Conservation (phyloP, 2,797 vertebrate genomes). For the Galago senegalensis region DNA sequence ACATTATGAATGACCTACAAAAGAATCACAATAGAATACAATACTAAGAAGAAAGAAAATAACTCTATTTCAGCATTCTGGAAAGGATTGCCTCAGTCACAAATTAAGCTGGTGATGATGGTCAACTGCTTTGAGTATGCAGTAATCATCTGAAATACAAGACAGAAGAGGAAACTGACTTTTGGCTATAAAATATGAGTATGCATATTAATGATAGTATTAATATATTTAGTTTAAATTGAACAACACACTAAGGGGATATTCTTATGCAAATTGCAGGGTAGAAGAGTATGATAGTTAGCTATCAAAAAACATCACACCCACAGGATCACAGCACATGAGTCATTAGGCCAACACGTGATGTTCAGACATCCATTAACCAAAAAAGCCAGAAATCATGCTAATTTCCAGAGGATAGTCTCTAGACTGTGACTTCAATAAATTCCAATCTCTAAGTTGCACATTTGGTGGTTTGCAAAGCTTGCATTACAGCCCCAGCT, state of each 20-base stretch:
- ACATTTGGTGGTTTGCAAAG: not conserved
- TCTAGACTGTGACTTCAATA: not conserved
- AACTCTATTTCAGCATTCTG: not conserved
- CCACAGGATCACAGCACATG: rapidly evolving
- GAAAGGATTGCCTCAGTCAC: not conserved
- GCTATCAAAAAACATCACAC: not conserved
- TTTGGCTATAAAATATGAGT: not conserved
- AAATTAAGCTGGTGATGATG: not conserved
- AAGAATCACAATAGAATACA: not conserved
- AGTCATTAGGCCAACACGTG: not conserved
- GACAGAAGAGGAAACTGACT: not conserved
- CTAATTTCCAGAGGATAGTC: not conserved
- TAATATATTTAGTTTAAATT: not conserved
- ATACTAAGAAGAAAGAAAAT: not conserved
- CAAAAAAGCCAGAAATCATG: not conserved
- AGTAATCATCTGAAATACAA: not conserved
- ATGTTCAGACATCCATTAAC: not conserved
- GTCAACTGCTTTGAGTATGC: not conserved
- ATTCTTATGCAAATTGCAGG: not conserved
- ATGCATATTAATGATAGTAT: not conserved
- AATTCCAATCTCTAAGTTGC: not conserved
- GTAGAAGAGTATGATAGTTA: not conserved
- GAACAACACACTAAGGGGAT: not conserved
- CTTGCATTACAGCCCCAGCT: not conserved
- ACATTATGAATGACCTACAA: not conserved